These are phyloP conservation scores for Zygothrica quintamaculata DNA, from an alignment of 2,888 invertebrate genomes.

Conservation along the genomic window DNA sequence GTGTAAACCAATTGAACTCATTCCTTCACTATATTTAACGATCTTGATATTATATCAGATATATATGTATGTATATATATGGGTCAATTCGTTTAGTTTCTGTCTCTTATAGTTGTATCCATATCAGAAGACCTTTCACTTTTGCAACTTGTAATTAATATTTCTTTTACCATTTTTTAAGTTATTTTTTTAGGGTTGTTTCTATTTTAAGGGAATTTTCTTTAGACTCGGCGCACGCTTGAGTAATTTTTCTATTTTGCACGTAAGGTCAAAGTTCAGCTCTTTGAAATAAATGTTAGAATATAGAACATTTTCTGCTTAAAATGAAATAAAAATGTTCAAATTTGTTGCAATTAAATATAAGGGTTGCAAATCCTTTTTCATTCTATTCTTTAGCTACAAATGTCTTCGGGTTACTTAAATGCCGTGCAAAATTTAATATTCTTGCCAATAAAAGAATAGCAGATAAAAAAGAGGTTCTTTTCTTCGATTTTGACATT, in stretches of 20 bases:
- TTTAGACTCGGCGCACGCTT: conserved; percentile 42
- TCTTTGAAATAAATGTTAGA: no score
- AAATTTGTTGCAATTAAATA: conserved; percentile 31
- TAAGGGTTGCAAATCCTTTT: conserved; percentile 18
- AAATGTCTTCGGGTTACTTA: conserved; percentile 48
- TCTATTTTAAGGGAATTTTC: conserved; percentile 7
- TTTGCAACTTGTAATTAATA: conserved; percentile 57
- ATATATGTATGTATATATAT: conserved; percentile 7
- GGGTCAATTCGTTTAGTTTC: conserved; percentile 38
- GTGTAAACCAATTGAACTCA: conserved; percentile 12
- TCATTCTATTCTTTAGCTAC: no score
- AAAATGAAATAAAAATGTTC: conserved; percentile 58
- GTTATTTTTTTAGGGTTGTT: conserved; percentile 49
- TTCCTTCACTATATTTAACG: conserved; percentile 2
- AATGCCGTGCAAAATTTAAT: conserved; percentile 73
- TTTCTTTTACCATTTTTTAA: conserved; percentile 48
- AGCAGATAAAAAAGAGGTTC: no score
- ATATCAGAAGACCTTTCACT: conserved; percentile 37
- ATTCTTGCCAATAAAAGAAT: conserved; percentile 54
- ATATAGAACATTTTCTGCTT: no score
- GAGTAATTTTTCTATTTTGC: conserved; percentile 63
- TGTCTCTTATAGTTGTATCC: conserved; percentile 1
- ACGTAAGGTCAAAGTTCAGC: conserved; percentile 63
- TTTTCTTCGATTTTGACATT: conserved; percentile 70
- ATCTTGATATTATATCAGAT: neutral